phyloP scores from a whole-genome alignment of 2,113 vertebrate genomes.

The Meleagris gallopavo region DNA sequence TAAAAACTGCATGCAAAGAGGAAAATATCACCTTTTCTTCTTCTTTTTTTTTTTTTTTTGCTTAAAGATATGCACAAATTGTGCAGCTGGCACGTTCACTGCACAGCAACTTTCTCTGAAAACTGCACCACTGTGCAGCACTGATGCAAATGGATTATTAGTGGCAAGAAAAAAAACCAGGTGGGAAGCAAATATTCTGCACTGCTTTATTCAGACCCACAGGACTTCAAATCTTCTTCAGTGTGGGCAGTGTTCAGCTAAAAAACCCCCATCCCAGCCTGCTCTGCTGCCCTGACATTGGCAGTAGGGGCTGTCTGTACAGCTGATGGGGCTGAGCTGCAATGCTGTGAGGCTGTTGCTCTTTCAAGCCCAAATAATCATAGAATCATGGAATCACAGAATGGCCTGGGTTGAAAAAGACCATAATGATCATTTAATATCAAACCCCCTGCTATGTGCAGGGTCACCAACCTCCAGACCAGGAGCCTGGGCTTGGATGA shows the following conservation, averaged over 20 bases:
- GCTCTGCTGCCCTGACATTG: not conserved
- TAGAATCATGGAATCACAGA: too few species aligned
- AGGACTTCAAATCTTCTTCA: not conserved
- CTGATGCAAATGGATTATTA: not conserved
- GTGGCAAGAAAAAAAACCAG: rapidly evolving
- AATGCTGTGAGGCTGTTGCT: not conserved
- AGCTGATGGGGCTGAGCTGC: too few species aligned
- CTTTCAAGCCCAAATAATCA: not conserved
- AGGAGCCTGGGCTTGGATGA: not conserved
- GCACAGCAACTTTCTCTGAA: slow-evolving; percentile 11
- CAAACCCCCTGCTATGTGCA: too few species aligned
- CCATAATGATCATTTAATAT: too few species aligned
- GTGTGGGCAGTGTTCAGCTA: not conserved
- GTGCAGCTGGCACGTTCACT: not conserved
- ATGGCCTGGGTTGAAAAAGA: too few species aligned
- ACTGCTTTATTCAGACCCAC: not conserved
- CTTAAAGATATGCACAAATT: not conserved
- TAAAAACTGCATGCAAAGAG: slow-evolving; percentile 46
- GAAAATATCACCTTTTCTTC: not conserved
- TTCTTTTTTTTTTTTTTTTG: not conserved
- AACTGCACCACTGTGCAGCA: not conserved
- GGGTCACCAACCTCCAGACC: too few species aligned
- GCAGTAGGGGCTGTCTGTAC: not conserved
- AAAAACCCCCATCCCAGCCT: not conserved
- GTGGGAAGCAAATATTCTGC: not conserved